These are phyloP conservation scores for Callimorpha dominula DNA, from an alignment of 2,888 invertebrate species.

Conservation along the genomic window DNA sequence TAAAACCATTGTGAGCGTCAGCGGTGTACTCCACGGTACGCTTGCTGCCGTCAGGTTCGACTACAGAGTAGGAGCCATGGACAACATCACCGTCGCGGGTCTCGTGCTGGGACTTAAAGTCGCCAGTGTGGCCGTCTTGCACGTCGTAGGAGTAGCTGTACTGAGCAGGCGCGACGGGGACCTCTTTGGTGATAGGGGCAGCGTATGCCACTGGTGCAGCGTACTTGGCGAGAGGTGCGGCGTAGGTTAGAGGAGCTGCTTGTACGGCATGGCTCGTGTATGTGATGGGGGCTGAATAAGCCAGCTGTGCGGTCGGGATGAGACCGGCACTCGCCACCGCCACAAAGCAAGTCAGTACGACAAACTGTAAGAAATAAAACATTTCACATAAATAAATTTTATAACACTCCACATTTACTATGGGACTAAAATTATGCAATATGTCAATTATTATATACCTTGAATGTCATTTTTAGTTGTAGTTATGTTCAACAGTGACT, in stretches of 20 bases:
- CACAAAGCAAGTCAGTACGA: conserved; percentile 65
- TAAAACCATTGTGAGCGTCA: conserved; percentile 82
- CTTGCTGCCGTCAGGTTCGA: conserved; percentile 81
- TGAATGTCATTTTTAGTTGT: conserved; percentile 74
- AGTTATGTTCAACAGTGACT: conserved; percentile 62
- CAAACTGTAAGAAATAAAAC: conserved; percentile 57
- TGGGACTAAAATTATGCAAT: conserved; percentile 1
- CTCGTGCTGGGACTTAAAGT: conserved; percentile 82
- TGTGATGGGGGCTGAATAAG: conserved; percentile 58
- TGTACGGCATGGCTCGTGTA: conserved; percentile 49
- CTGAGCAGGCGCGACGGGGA: conserved; percentile 65
- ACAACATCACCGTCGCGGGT: conserved; percentile 82
- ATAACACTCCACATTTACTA: background rate
- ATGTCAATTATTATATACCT: conserved; percentile 56
- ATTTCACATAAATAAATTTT: background rate
- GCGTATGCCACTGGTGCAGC: conserved; percentile 66
- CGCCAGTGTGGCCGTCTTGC: conserved; percentile 81
- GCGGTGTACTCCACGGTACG: conserved; percentile 85
- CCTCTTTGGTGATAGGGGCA: conserved; percentile 58
- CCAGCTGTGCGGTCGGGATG: conserved; percentile 55
- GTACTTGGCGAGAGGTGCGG: conserved; percentile 52
- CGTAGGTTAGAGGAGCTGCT: conserved; percentile 60
- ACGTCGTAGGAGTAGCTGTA: conserved; percentile 82
- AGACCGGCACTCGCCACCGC: conserved; percentile 66
- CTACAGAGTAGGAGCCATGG: conserved; percentile 81